These are phyloP conservation scores for Cheilosia urbana DNA, from an alignment of 2,888 invertebrate species.

Conservation along the genomic window DNA sequence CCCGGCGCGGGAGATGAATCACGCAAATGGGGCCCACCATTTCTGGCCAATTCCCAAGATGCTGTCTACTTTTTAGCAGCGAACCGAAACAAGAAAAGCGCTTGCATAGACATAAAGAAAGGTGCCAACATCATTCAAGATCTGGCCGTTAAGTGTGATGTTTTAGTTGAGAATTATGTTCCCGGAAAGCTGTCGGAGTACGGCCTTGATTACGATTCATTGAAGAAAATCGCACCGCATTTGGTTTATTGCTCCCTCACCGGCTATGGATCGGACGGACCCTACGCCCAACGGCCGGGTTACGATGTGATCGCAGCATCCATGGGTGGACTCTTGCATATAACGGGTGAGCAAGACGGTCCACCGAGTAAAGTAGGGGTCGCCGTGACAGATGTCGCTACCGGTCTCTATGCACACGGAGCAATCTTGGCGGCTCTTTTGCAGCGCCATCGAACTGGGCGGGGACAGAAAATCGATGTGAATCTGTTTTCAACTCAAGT, in stretches of 20 bases:
- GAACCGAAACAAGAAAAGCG: constrained; percentile 97
- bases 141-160: constrained; percentile 91
- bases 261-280: constrained; percentile 95
- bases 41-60: constrained; percentile 87
- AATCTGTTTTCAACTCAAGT: constrained; percentile 97
- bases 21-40: constrained; percentile 97
- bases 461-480: constrained; percentile 96
- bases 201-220: constrained; percentile 91
- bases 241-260: constrained; percentile 97
- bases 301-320: constrained; percentile 98
- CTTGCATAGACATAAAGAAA: constrained; percentile 93
- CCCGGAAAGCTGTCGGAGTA: constrained; percentile 93
- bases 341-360: constrained; percentile 93
- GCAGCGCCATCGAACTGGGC: constrained; percentile 90
- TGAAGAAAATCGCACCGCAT: constrained; percentile 89
- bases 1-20: constrained; percentile 94
- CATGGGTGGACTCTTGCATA: constrained; percentile 94
- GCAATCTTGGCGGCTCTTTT: constrained; percentile 96
- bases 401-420: constrained; percentile 97
- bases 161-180: constrained; percentile 96
- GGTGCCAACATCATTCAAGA: constrained; percentile 89
- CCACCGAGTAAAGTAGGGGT: constrained; percentile 96
- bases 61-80: constrained; percentile 93
- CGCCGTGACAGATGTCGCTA: constrained; percentile 96
- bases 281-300: constrained; percentile 94